Evolutionary conservation across 1,140 invertebrate species (phyloP).

Genomic region (Drusus annulatus): DNA sequence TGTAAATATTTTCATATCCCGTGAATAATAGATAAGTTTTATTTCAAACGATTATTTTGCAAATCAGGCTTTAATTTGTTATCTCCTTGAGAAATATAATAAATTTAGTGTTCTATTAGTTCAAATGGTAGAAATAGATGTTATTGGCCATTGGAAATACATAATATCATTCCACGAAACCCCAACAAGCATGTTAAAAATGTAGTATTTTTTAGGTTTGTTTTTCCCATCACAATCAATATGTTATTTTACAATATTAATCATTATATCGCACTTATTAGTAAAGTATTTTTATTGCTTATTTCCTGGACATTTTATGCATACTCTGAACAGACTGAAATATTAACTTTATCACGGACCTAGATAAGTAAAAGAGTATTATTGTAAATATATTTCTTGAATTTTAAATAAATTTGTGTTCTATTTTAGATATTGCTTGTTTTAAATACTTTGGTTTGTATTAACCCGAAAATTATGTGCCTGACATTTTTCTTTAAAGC

Average conservation of each 20-base stretch:
- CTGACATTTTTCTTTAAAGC: slow-evolving; percentile 47
- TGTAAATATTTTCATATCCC: background rate
- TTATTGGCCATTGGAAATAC: too few species aligned
- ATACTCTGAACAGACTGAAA: slow-evolving; percentile 8
- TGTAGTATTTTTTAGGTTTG: too few species aligned
- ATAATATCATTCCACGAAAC: too few species aligned
- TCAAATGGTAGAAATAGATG: too few species aligned
- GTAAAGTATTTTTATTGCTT: too few species aligned
- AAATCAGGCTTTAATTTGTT: slow-evolving; percentile 11
- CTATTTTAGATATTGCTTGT: slow-evolving; percentile 21
- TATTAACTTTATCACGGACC: slow-evolving; percentile 11
- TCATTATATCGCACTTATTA: too few species aligned
- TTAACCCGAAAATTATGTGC: slow-evolving; percentile 46
- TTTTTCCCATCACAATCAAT: too few species aligned
- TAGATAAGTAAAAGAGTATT: slow-evolving; percentile 31
- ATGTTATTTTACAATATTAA: too few species aligned
- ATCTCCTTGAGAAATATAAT: too few species aligned
- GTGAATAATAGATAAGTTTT: background rate
- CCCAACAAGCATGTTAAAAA: too few species aligned
- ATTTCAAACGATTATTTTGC: background rate
- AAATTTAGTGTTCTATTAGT: too few species aligned
- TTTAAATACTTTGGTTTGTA: slow-evolving; percentile 26
- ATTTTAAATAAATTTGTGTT: background rate
- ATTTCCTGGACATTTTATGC: too few species aligned
- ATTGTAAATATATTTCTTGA: slow-evolving; percentile 28